phyloP scores from a whole-genome alignment of 2,797 vertebrate genomes.

The Menidia menidia region DNA sequence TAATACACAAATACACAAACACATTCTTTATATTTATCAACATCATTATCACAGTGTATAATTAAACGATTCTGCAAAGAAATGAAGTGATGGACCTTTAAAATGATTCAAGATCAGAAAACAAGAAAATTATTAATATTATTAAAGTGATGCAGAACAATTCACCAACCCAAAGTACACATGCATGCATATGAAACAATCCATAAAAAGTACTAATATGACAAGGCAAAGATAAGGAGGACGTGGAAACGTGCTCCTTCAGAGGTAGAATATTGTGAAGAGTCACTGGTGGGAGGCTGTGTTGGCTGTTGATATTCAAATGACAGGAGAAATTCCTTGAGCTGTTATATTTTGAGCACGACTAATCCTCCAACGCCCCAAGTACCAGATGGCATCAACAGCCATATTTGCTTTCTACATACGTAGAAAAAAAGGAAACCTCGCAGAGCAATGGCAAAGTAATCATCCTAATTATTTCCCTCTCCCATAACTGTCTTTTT shows the following conservation, averaged over 20 bases:
- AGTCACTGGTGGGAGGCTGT: constrained; percentile 18
- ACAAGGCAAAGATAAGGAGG: constrained; percentile 37
- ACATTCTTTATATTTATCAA: neutral
- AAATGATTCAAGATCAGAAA: constrained; percentile 23
- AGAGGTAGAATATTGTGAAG: constrained; percentile 38
- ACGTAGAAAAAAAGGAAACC: constrained; percentile 28
- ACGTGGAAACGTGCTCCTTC: constrained; percentile 55
- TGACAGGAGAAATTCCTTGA: constrained; percentile 52
- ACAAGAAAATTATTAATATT: constrained; percentile 25
- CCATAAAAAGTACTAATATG: constrained; percentile 52
- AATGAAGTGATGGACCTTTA: constrained; percentile 19
- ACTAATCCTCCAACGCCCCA: constrained; percentile 59
- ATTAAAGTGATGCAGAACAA: constrained; percentile 14
- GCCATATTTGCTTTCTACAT: constrained; percentile 56
- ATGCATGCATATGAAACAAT: constrained; percentile 33
- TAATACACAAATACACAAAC: constrained; percentile 52
- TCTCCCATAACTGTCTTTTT: constrained; percentile 27
- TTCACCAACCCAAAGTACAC: constrained; percentile 14
- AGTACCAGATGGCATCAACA: constrained; percentile 55
- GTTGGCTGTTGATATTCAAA: constrained; percentile 42
- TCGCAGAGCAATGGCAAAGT: constrained; percentile 27
- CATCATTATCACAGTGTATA: neutral
- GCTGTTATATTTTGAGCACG: constrained; percentile 51
- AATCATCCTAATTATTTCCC: constrained; percentile 18
- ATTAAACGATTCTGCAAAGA: neutral